Conservation (phyloP, 1,140 invertebrate genomes). For the Phortica variegata region DNA sequence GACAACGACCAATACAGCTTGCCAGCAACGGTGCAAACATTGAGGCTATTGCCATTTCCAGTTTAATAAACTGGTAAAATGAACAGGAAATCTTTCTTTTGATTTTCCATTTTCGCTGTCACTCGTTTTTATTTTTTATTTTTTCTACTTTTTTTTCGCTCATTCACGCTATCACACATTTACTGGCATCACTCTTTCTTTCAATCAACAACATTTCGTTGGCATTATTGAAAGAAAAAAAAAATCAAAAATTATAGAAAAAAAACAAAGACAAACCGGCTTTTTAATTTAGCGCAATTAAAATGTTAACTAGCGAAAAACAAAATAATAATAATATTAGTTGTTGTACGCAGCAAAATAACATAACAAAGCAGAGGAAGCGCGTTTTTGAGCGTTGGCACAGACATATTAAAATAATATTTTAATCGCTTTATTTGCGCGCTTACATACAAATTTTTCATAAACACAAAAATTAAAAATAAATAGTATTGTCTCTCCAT, state of each 20-base stretch:
- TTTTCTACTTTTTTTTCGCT: neutral
- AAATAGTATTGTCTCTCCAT: too few relatives aligned
- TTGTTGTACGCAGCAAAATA: too few relatives aligned
- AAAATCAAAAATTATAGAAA: too few relatives aligned
- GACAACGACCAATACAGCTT: too few relatives aligned
- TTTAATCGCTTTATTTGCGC: neutral
- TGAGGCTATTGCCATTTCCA: slow-evolving; percentile 12
- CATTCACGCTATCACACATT: neutral
- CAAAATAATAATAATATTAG: too few relatives aligned
- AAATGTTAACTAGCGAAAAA: slow-evolving; percentile 1
- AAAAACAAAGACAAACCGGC: too few relatives aligned
- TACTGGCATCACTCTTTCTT: neutral
- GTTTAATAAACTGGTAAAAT: slow-evolving; percentile 16
- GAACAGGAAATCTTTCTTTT: slow-evolving; percentile 5
- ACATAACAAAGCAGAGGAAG: neutral
- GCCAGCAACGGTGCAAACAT: too few relatives aligned
- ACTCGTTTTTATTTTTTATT: too few relatives aligned
- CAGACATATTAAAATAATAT: neutral
- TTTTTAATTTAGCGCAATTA: slow-evolving; percentile 1
- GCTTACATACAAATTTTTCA: neutral
- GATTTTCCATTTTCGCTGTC: too few relatives aligned
- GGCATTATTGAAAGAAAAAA: neutral
- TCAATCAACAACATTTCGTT: neutral
- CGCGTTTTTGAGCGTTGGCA: neutral
- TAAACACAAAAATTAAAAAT: neutral